A percentile compares a stretch with the other conserved stretches of the same genome.
phyloP scores from a whole-genome alignment of 2,113 vertebrate species.

The Ptyas mucosa region DNA sequence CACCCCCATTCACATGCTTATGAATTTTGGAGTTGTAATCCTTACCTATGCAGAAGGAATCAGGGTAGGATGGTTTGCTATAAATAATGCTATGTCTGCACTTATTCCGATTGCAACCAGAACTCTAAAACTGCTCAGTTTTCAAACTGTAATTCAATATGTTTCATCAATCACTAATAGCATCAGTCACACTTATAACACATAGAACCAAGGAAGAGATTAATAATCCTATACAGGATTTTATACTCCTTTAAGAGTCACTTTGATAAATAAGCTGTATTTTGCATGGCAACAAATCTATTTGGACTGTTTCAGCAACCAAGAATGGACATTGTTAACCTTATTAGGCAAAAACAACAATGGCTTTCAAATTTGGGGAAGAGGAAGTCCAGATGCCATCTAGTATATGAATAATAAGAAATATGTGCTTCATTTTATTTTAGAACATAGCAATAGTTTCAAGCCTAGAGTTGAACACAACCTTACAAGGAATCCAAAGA shows the following conservation, averaged over 20 bases:
- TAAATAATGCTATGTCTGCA: background rate
- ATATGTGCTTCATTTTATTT: conserved; percentile 13
- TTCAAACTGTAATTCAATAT: background rate
- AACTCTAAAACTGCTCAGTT: background rate
- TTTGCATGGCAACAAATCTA: background rate
- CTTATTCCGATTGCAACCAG: background rate
- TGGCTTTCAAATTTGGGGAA: background rate
- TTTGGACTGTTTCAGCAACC: background rate
- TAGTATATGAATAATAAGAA: background rate
- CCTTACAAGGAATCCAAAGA: conserved; percentile 13
- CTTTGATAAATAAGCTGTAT: background rate
- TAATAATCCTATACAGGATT: background rate
- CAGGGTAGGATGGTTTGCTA: background rate
- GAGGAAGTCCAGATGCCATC: background rate
- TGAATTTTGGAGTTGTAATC: background rate
- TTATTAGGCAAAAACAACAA: background rate
- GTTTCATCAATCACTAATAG: background rate
- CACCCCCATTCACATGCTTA: background rate
- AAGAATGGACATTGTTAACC: background rate
- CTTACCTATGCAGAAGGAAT: background rate
- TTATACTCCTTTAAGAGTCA: background rate
- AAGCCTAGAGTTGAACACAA: background rate
- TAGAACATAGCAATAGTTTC: conserved; percentile 1
- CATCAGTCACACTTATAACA: background rate
- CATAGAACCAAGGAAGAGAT: background rate